phyloP scores from a whole-genome alignment of 23 tunicate genomes.

The Ascidia mentula region DNA sequence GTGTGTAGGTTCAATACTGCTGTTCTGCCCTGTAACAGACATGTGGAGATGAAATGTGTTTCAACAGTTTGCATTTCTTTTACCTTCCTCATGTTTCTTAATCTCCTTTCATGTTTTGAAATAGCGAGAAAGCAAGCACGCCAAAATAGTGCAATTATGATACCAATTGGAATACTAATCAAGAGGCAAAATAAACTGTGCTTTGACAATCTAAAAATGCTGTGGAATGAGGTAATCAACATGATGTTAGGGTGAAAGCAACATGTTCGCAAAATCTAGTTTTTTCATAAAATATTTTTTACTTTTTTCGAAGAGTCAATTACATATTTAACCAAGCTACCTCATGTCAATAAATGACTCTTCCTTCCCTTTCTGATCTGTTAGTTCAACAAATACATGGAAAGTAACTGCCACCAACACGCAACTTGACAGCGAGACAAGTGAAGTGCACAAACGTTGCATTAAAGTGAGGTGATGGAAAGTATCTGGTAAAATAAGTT shows the following conservation, averaged over 20 bases:
- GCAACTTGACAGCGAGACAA: background rate
- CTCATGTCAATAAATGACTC: background rate
- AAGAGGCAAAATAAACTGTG: background rate
- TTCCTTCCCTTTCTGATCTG: background rate
- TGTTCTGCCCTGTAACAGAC: background rate
- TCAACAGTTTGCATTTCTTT: too few species aligned
- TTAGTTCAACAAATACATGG: background rate
- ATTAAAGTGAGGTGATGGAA: background rate
- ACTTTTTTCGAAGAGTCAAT: background rate
- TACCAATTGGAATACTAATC: background rate
- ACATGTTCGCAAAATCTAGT: too few species aligned
- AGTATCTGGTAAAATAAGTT: background rate
- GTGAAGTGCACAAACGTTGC: background rate
- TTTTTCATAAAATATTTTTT: background rate
- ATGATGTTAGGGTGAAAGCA: too few species aligned
- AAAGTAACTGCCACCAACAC: background rate
- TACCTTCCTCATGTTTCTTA: background rate
- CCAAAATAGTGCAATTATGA: background rate
- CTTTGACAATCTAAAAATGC: background rate
- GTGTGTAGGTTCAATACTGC: background rate
- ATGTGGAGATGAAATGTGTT: too few species aligned
- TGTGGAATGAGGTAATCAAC: background rate
- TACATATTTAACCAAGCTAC: background rate
- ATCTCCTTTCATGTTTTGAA: slow-evolving; percentile 3
- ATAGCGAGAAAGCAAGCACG: background rate